These are phyloP conservation scores for Drosophila guanche DNA, from an alignment of 1,140 invertebrate genomes.

Conservation along the genomic window DNA sequence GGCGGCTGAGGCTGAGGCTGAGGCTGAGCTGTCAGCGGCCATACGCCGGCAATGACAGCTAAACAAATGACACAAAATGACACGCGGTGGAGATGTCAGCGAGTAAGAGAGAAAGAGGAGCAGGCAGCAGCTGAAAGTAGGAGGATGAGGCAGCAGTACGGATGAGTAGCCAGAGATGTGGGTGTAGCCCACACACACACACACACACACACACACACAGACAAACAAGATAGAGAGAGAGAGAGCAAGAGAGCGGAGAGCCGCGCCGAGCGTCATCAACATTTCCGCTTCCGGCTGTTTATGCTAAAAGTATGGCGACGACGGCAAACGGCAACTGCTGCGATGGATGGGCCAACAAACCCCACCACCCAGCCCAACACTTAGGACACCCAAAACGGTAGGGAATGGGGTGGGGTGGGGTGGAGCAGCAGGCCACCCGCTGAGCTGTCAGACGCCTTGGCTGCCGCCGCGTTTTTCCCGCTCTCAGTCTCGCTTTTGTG, in stretches of 20 bases:
- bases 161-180: background rate
- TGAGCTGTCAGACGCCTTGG: conserved; percentile 74
- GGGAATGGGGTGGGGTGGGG: too few relatives aligned
- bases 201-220: conserved; percentile 19
- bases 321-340: conserved; percentile 33
- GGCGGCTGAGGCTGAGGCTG: background rate
- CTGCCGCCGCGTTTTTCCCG: conserved; percentile 32
- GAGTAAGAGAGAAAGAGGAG: background rate
- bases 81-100: conserved; percentile 27
- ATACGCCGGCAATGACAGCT: conserved; percentile 78
- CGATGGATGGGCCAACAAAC: conserved; percentile 35
- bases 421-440: conserved; percentile 47
- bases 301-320: conserved; percentile 78
- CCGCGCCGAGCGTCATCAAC: conserved; percentile 69
- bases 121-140: too few relatives aligned
- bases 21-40: conserved; percentile 64
- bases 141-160: background rate
- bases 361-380: background rate
- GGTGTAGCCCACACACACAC: conserved; percentile 15
- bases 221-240: conserved; percentile 10
- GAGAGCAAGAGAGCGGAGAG: background rate
- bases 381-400: conserved; percentile 1
- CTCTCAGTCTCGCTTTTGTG: background rate
- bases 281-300: conserved; percentile 82
- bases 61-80: conserved; percentile 78